These are phyloP conservation scores for Melopsittacus undulatus DNA, from an alignment of 2,797 vertebrate species.

Conservation along the genomic window DNA sequence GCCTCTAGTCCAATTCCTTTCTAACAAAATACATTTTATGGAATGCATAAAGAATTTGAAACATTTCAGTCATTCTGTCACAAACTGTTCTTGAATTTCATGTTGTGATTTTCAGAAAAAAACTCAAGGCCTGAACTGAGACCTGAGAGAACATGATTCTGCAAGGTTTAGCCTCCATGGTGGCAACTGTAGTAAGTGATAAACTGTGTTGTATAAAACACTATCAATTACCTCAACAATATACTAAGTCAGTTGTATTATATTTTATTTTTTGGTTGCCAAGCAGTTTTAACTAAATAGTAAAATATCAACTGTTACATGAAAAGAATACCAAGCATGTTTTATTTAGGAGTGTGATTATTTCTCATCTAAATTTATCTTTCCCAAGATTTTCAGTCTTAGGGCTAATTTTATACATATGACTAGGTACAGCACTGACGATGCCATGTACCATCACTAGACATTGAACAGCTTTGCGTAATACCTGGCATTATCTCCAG, in stretches of 20 bases:
- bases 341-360: not conserved
- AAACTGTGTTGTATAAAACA: not conserved
- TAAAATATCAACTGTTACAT: not conserved
- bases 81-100: not conserved
- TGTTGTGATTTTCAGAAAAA: not conserved
- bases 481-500: not conserved
- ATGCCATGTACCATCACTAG: fast-evolving
- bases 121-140: not conserved
- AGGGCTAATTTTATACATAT: not conserved
- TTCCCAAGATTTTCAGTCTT: not conserved
- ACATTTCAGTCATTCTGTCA: not conserved
- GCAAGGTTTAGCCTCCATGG: not conserved
- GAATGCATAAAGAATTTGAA: not conserved
- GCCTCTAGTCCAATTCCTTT: not conserved
- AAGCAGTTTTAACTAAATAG: not conserved
- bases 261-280: not conserved
- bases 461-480: not conserved
- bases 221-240: not conserved
- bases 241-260: not conserved
- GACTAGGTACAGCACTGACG: not conserved
- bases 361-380: not conserved
- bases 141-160: not conserved
- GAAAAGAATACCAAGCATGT: not conserved
- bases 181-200: not conserved
- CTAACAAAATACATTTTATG: not conserved